Evolutionary conservation across 2,888 invertebrate genomes (phyloP), one percentile per base, ranked within the genome.

Genomic region (Campaea margaritaria): DNA sequence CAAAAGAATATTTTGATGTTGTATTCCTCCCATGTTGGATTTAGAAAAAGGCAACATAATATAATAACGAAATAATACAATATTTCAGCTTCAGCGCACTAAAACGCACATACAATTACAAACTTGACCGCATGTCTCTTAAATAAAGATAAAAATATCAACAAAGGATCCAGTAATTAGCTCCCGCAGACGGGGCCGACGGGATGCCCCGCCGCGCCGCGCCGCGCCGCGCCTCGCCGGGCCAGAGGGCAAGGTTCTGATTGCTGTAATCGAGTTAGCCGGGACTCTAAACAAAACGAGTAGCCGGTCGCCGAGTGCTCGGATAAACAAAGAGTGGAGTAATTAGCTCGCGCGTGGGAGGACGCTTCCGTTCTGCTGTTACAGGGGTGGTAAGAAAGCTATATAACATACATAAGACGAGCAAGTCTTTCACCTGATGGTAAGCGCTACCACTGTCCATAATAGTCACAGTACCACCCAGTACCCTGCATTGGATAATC

Each of bases 191-290:
- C 85, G 70, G 74, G 82, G 85, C 82, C 86, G 86, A 76, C 83
- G 73, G 5, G 31, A 3, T n/a, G n/a, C n/a, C n/a, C n/a, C n/a
- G n/a, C n/a, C n/a, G n/a, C n/a, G n/a, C n/a, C n/a, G n/a, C n/a
- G n/a, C n/a, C n/a, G n/a, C n/a, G n/a, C n/a, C n/a, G n/a, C n/a
- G n/a, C 27, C 14, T 8, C 15, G 39, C 49, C 64, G 69, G 83
- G 86, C 74, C 90, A 91, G 85, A 89, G 91, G 89, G 86, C 89
- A 72, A 73, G 76, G 72, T 80, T 85, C 82, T 88, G 91, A 91
- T 91, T 91, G 90, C 74, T 78, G 75, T 91, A 91, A 74, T 91
- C 87, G 89, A 91, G 86, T 91, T 89, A 91, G 83, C 72, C 79
- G 76, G 77, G 76, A 82, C 80, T 80, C 79, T 79, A 87, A 90